phyloP scores from a whole-genome alignment of 2,797 vertebrate genomes.

The Eleutherodactylus coqui region DNA sequence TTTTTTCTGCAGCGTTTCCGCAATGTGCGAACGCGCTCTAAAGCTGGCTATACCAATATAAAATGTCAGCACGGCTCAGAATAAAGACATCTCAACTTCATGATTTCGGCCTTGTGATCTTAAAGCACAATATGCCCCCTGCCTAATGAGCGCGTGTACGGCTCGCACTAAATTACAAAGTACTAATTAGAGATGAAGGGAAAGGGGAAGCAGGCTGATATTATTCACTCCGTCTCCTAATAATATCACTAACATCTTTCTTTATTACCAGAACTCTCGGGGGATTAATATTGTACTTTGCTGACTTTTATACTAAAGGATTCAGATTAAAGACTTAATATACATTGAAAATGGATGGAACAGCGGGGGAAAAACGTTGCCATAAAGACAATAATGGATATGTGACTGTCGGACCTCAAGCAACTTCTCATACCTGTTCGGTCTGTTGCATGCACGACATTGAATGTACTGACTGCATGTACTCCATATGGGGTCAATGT shows the following conservation, averaged over 20 bases:
- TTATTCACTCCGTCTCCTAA: conserved; percentile 13
- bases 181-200: conserved; percentile 16
- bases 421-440: background rate
- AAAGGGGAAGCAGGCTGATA: background rate
- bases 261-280: conserved; percentile 16
- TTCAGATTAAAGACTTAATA: conserved; percentile 29
- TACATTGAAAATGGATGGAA: conserved; percentile 2
- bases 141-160: background rate
- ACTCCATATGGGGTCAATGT: background rate
- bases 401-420: background rate
- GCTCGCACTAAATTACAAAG: background rate
- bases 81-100: background rate
- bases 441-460: background rate
- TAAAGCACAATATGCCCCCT: conserved; percentile 3
- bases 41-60: background rate
- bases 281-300: conserved; percentile 3
- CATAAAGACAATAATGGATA: background rate
- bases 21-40: too few relatives aligned
- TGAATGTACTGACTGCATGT: background rate
- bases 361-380: background rate
- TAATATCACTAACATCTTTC: conserved; percentile 18
- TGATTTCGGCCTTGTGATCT: conserved; percentile 7
- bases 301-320: background rate
- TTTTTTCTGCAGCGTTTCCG: too few relatives aligned
- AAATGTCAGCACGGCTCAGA: background rate